Base-by-base conservation (phyloP, 2,797 vertebrate genomes). In the Microctenopoma stevenorrisi region DNA sequence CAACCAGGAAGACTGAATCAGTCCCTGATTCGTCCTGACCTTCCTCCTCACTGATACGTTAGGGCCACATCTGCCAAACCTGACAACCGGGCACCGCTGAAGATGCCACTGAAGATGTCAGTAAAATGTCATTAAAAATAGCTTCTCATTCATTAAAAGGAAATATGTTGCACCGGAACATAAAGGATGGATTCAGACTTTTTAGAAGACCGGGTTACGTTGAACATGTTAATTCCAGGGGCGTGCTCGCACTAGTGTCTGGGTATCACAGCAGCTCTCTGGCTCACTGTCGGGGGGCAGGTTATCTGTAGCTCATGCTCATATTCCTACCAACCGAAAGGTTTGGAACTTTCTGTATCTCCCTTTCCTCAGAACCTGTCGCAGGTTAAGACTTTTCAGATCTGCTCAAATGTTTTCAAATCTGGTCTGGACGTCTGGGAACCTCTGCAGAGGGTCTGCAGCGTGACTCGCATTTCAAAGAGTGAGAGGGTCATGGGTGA, bases 11-110 rank as follows among this genome's bases (percentile, higher is more conserved):
- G 54, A 72, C 56, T n/a, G 7, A 64, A 77, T 79, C 78, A 48
- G 49, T 79, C 63, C 46, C 44, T 70, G 46, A 68, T 82, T 69
- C 70, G 56, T 64, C 68, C 33, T 42, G 26, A 50, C 50, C 58
- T 58, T 53, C 63, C 66, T 60, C 49, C 33, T 58, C 65, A 69
- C 47, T 49, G 43, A 73, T 72, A 62, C 46, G 9, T 28, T 55
- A 3, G 0, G 10, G 42, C 38, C 56, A 37, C 13, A 22, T 35
- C 12, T 33, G 64, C 9, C 37, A 16, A 74, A 76, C 10, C 40
- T 46, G 37, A 35, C 52, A 35, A 60, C 63, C 16, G 44, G 14
- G 59, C 38, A 43, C 55, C 35, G 11, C n/a, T 18, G 18, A 18
- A 18, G 18, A 18, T 18, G 18, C 18, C 7, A 7, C 30, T 33